Evolutionary conservation across 2,113 vertebrate species (phyloP).

Genomic region (Budorcas taxicolor): DNA sequence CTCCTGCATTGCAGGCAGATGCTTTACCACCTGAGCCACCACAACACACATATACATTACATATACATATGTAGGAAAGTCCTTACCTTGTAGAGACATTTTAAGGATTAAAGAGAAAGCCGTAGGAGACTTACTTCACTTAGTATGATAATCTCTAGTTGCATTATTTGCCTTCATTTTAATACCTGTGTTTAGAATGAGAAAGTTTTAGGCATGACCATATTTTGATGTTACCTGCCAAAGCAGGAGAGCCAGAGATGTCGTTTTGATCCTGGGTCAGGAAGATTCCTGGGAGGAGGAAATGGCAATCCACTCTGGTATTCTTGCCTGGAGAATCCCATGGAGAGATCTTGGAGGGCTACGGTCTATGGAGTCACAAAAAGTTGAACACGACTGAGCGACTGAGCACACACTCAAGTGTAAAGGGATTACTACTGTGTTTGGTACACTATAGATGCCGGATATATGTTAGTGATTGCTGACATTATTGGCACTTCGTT

Average conservation of each 20-base stretch:
- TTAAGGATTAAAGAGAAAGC: constrained; percentile 2
- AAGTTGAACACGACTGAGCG: background rate
- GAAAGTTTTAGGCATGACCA: background rate
- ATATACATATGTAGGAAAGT: background rate
- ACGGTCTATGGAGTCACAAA: background rate
- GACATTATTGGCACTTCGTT: background rate
- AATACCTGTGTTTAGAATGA: background rate
- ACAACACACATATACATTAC: background rate
- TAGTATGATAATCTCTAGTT: background rate
- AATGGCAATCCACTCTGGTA: background rate
- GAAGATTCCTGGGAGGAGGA: background rate
- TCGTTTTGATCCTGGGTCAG: background rate
- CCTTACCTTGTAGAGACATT: background rate
- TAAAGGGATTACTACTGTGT: background rate
- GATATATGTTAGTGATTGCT: background rate
- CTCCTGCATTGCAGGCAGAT: background rate
- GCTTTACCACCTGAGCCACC: background rate
- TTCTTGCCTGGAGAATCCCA: background rate
- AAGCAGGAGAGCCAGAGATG: background rate
- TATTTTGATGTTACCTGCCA: background rate
- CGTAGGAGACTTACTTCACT: background rate
- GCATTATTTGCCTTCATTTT: background rate
- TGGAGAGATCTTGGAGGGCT: background rate
- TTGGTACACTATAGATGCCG: background rate
- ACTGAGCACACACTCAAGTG: background rate